Evolutionary conservation across 2,797 vertebrate species (phyloP), one percentile per base, ranked within the genome.

Genomic region (Clamator glandarius): DNA sequence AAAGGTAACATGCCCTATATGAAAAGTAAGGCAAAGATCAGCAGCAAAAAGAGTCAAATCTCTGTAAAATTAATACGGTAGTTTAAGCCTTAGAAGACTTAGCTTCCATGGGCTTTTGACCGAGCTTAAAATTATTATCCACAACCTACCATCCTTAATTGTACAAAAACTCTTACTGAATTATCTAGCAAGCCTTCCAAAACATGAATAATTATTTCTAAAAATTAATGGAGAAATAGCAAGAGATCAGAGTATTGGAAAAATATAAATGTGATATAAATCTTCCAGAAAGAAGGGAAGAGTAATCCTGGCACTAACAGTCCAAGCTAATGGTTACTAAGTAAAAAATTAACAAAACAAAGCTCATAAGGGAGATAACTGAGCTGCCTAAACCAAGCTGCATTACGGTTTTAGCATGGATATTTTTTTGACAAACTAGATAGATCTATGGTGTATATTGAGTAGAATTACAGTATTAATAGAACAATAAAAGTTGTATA

Each of bases 111-210:
- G 87, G 35, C 54, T 88, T 95, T 73, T 84, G 88, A 88, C 84
- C 89, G 93, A 92, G 93, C 87, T 93, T 95, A 79, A 96, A 94
- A 96, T 94, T 88, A 95, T 92, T 91, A 97, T 76, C 92, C 87
- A 84, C 74, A 91, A 92, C 70, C 77, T 42, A 89, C 70, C 15
- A 0, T 92, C 78, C 75, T 84, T 84, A 93, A 82, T 73, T 88
- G 74, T 87, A 95, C 69, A 64, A 82, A 92, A 94, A 54, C 26
- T 93, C 83, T 66, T 63, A 51, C 36, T 67, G 83, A 92, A 88
- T 88, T 93, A 92, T 78, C 93, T 88, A 94, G 78, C 67, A 87
- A 82, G 63, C 67, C 83, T 89, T 92, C 77, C 91, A 92, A 93
- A 96, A 87, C 64, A 41, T 46, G 51, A 96, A 82, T 84, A 90